Evolutionary conservation across 2,888 invertebrate species (phyloP).

Genomic region (Acheta domesticus): DNA sequence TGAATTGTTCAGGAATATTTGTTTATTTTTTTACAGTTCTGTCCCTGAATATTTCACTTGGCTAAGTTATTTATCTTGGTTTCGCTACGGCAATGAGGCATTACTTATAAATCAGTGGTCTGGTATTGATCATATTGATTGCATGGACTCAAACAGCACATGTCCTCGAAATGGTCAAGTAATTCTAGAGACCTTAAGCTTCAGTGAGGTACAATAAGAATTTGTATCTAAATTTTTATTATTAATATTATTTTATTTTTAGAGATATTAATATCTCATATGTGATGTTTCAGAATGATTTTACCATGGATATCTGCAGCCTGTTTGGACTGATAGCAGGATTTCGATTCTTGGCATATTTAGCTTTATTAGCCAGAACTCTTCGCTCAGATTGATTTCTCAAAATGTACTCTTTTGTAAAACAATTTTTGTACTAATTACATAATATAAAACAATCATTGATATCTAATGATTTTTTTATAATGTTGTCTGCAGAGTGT

Average conservation of each 20-base stretch:
- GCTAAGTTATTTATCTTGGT: constrained; percentile 88
- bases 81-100: constrained; percentile 87
- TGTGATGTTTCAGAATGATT: constrained; percentile 56
- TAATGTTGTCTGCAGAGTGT: too few species aligned
- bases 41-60: constrained; percentile 80
- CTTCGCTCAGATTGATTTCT: constrained; percentile 38
- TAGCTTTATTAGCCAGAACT: constrained; percentile 68
- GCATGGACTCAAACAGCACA: constrained; percentile 68
- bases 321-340: constrained; percentile 66
- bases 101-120: constrained; percentile 86
- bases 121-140: constrained; percentile 71
- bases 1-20: too few species aligned
- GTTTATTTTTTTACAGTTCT: constrained; percentile 54
- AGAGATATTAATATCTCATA: too few species aligned
- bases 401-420: neutral
- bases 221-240: too few species aligned
- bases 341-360: constrained; percentile 72
- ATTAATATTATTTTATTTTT: too few species aligned
- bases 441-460: neutral
- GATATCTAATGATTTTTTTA: too few species aligned
- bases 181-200: constrained; percentile 74
- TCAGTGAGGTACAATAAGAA: constrained; percentile 58
- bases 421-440: neutral
- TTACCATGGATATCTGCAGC: constrained; percentile 67
- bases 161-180: constrained; percentile 76